phyloP scores from a whole-genome alignment of 2,113 vertebrate genomes.

The Aphyosemion australe region DNA sequence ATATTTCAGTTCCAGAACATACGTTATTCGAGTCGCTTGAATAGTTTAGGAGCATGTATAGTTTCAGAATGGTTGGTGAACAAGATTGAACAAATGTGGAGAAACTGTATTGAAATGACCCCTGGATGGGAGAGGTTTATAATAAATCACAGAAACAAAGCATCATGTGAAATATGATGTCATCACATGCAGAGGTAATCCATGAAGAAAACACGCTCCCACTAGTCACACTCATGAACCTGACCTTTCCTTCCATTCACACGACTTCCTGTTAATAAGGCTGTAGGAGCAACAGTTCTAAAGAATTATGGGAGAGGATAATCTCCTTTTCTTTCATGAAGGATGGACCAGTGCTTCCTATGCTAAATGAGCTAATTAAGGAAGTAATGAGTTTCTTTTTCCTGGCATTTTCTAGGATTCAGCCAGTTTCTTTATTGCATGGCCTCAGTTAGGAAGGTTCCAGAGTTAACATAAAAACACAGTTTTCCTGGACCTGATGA shows the following conservation, averaged over 20 bases:
- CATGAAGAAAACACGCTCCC: too few species aligned
- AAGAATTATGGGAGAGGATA: neutral
- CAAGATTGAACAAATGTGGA: neutral
- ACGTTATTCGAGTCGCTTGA: neutral
- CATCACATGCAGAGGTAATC: too few species aligned
- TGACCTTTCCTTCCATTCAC: neutral
- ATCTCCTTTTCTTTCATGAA: slow-evolving; percentile 6
- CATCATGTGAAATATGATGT: too few species aligned
- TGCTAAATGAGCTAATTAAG: neutral
- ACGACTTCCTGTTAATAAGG: neutral
- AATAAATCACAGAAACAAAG: too few species aligned
- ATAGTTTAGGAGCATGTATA: neutral
- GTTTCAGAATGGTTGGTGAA: neutral
- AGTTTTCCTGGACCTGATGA: too few species aligned
- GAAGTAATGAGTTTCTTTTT: neutral
- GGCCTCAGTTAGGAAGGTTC: too few species aligned
- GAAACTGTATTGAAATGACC: neutral
- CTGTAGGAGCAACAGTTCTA: neutral
- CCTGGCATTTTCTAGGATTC: neutral
- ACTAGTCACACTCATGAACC: neutral
- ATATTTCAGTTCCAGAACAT: neutral
- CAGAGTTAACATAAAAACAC: too few species aligned
- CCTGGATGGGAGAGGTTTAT: too few species aligned
- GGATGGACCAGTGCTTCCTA: neutral
- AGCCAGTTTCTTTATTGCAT: too few species aligned